Percentiles rank a stretch among this genome's conserved stretches.
Conservation (phyloP, 1,140 invertebrate genomes). For the Plodia interpunctella region DNA sequence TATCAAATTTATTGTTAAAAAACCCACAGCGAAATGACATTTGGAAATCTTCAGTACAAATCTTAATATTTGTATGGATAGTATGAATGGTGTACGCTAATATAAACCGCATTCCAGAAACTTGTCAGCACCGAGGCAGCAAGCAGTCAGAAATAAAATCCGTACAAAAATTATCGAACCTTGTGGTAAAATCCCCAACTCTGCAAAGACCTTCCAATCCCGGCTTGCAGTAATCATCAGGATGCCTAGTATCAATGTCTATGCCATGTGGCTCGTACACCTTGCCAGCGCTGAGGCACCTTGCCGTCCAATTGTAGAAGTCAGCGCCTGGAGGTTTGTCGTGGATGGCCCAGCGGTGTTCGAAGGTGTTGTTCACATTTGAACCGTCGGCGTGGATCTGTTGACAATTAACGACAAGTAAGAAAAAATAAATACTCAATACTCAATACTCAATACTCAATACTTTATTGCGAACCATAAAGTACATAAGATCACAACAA, state of each 20-base stretch:
- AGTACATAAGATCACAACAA: no score
- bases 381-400: constrained; percentile 91
- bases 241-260: constrained; percentile 69
- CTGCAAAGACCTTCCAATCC: constrained; percentile 79
- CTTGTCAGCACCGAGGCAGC: no score
- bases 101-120: no score
- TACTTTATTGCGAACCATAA: no score
- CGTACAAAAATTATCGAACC: constrained; percentile 39
- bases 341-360: constrained; percentile 85
- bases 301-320: constrained; percentile 92
- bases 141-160: no score
- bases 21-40: no score
- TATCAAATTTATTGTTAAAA: no score
- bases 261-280: constrained; percentile 90
- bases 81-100: no score
- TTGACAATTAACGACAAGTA: not conserved
- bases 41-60: no score
- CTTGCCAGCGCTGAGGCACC: constrained; percentile 88
- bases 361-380: constrained; percentile 85
- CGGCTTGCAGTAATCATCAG: constrained; percentile 76
- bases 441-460: no score
- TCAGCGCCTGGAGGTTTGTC: constrained; percentile 81
- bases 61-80: no score
- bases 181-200: constrained; percentile 81
- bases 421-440: not conserved